These are phyloP conservation scores for Volucella inflata DNA, from an alignment of 2,888 invertebrate species.

Conservation along the genomic window DNA sequence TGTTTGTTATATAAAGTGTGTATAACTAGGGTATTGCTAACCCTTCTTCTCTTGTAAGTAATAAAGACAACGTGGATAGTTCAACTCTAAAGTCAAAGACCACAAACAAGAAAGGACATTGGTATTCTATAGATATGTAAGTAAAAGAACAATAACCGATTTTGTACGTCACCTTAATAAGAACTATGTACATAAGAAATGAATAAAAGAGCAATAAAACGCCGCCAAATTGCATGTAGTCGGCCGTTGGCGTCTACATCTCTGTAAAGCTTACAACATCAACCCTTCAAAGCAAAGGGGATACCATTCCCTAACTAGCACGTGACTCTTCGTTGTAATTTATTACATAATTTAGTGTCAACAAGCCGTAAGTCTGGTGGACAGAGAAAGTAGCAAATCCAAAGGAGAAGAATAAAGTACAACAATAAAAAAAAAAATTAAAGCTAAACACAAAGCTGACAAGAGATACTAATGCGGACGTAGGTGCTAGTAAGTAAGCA, in stretches of 20 bases:
- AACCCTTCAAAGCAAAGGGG: conserved; percentile 26
- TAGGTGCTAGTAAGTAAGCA: conserved; percentile 68
- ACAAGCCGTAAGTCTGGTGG: conserved; percentile 75
- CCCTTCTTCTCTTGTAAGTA: too few relatives aligned
- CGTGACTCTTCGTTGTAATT: conserved; percentile 71
- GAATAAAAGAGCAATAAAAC: conserved; percentile 62
- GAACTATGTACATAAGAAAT: conserved; percentile 46
- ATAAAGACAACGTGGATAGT: too few relatives aligned
- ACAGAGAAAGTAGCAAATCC: conserved; percentile 70
- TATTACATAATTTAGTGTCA: conserved; percentile 75
- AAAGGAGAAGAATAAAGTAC: conserved; percentile 41
- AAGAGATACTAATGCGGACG: conserved; percentile 60
- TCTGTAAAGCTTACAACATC: conserved; percentile 35
- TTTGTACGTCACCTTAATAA: too few relatives aligned
- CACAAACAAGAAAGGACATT: too few relatives aligned
- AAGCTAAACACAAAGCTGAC: conserved; percentile 19
- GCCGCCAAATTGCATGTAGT: conserved; percentile 42
- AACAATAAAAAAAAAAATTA: conserved; percentile 43
- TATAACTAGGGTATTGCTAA: too few relatives aligned
- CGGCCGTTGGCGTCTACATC: conserved; percentile 41
- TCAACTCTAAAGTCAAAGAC: too few relatives aligned
- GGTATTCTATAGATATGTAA: too few relatives aligned
- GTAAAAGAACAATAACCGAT: too few relatives aligned
- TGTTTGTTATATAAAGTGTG: too few relatives aligned
- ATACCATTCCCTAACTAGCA: conserved; percentile 49